Evolutionary conservation across 2,888 invertebrate species (phyloP), one percentile per base, ranked within the genome.

Genomic region (Tridacna gigas): DNA sequence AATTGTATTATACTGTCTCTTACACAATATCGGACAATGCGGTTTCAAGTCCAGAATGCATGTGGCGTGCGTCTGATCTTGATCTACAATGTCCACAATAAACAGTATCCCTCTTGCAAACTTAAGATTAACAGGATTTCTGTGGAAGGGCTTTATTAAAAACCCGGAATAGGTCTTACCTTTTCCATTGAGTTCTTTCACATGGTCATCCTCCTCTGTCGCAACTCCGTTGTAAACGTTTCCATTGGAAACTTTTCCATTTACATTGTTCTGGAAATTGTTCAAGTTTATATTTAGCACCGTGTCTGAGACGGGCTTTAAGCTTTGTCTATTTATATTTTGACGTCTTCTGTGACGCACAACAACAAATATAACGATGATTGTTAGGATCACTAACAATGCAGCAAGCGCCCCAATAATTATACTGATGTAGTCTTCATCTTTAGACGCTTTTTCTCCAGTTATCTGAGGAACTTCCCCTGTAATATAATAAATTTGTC

Each of bases 291-390:
- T 96, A 86, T 96, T 96, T 77, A 97, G 96, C 80, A 92, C 92
- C 26, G 91, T 89, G 75, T 90, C 92, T 56, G 90, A 86, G 37
- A 89, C 91, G 3, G 93, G 93, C 79, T 92, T 93, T 56, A 92
- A 86, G 60, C 89, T 91, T 66, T 91, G 91, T 26, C 91, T 89
- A 80, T 92, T 92, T 76, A 91, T 90, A 82, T 91, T 91, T 82
- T 92, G 91, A 79, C 93, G 92, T 56, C 91, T 88, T 74, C 92
- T 90, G 80, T 92, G 91, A 28, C 91, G 91, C 60, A 92, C 85
- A 79, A 97, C 96, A 74, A 97, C 95, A 91, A 97, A 97, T 56
- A 97, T 96, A 15, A 97, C 96, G 3, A 96, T 97, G 22, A 97
- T 95, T 2, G 97, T 95, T 75, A 97, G 96, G 74, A 97, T 96